Evolutionary conservation across 2,888 invertebrate genomes (phyloP).

Genomic region (Apodemia hepburni): DNA sequence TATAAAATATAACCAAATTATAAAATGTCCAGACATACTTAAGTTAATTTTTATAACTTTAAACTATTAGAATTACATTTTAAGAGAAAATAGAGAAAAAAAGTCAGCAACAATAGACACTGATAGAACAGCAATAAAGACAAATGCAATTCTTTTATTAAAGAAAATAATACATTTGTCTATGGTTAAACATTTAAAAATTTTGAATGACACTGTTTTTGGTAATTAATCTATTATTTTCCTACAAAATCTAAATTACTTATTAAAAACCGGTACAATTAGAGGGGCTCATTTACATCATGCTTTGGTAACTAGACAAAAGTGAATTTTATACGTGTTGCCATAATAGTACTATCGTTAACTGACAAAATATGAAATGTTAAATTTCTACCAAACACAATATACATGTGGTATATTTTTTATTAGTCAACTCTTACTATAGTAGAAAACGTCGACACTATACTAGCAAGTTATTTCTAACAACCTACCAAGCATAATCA

Average conservation of each 20-base stretch:
- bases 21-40: too few species aligned
- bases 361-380: conserved; percentile 25
- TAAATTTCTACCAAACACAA: conserved; percentile 30
- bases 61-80: too few species aligned
- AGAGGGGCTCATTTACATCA: conserved; percentile 32
- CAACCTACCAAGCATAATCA: conserved; percentile 35
- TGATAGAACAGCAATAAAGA: too few species aligned
- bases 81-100: too few species aligned
- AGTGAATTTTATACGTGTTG: conserved; percentile 25
- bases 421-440: conserved; percentile 28
- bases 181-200: not conserved
- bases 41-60: too few species aligned
- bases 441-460: conserved; percentile 28
- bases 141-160: too few species aligned
- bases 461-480: conserved; percentile 33
- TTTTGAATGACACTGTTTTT: conserved; percentile 22
- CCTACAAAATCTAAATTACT: conserved; percentile 31
- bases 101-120: too few species aligned
- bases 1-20: too few species aligned
- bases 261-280: conserved; percentile 29
- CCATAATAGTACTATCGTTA: conserved; percentile 24
- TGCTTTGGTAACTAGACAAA: conserved; percentile 29
- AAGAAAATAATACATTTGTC: too few species aligned
- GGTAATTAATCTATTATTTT: conserved; percentile 22
- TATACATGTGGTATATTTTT: conserved; percentile 29